Conservation (phyloP, 2,888 invertebrate species). For the Cheilosia vulpina region DNA sequence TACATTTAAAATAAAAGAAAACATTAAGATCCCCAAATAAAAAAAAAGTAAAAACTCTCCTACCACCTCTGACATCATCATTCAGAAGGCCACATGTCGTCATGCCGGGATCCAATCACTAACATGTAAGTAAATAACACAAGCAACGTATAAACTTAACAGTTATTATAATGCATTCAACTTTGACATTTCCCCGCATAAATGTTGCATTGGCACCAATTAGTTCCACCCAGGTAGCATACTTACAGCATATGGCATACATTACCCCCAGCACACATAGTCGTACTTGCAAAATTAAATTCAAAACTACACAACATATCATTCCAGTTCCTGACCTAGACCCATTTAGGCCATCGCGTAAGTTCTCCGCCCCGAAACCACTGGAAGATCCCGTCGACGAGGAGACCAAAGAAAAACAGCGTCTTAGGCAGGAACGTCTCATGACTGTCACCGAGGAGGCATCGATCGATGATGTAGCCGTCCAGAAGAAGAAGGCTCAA, state of each 20-base stretch:
- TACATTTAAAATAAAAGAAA: constrained; percentile 8
- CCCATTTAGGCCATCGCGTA: constrained; percentile 88
- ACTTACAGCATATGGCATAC: constrained; percentile 26
- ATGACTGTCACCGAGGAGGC: constrained; percentile 84
- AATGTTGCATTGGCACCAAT: constrained; percentile 46
- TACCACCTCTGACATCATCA: constrained; percentile 68
- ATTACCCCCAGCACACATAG: constrained; percentile 52
- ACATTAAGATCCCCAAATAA: constrained; percentile 33
- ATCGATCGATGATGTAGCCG: constrained; percentile 80
- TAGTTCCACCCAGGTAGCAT: constrained; percentile 37
- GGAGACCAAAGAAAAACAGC: constrained; percentile 87
- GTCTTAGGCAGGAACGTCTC: constrained; percentile 86
- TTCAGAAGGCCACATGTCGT: constrained; percentile 70
- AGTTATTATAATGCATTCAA: constrained; percentile 15
- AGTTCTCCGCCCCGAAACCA: constrained; percentile 86
- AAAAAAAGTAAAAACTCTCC: constrained; percentile 35
- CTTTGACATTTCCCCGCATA: constrained; percentile 3
- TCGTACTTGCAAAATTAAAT: constrained; percentile 28
- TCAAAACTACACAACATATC: constrained; percentile 64
- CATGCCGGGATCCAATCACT: constrained; percentile 67
- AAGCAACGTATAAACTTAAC: constrained; percentile 73
- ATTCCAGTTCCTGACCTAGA: constrained; percentile 86
- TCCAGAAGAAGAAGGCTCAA: constrained; percentile 85
- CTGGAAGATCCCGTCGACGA: constrained; percentile 85
- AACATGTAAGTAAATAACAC: constrained; percentile 72